Evolutionary conservation across 2,888 invertebrate genomes (phyloP), one percentile per base, ranked within the genome.

Genomic region (Ichneumoninae sp.): DNA sequence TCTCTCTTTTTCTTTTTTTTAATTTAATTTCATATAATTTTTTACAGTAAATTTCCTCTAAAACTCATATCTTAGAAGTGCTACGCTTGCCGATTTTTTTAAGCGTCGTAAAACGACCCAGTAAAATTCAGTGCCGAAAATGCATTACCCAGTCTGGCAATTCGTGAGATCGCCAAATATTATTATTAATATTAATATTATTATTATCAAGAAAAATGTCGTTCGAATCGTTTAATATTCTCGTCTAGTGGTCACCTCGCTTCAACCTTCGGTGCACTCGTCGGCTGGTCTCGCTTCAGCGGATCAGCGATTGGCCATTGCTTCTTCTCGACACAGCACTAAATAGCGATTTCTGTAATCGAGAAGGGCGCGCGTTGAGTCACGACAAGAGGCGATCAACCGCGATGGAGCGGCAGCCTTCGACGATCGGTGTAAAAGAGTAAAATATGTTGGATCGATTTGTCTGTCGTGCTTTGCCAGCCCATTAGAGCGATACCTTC

Each of bases 371-470:
- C 33, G 7, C 22, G 33, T 54, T 57, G 71, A 71, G 71, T 71
- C 71, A 71, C 71, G 71, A 54, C 70, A 30, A 70, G 19, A 70
- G 71, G 36, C 71, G 71, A 71, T 71, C 57, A 40, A 71, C 71
- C 71, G 71, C 71, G 57, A 71, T 33, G 30, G 33, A 60, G 13
- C n/a, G 33, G 10, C 63, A 54, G 22, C 54, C 54, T 19, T 54
- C 50, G 69, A 33, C 33, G 63, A 30, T 30, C 33, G 33, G n/a
- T 30, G 33, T 33, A 30, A 30, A 63, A 63, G 63, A 33, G 8
- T 33, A 63, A 63, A 63, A 13, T 63, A 30, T 63, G 16, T 33
- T 7, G 4, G 57, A 57, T 57, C 57, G n/a, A n/a, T 19, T 63
- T 16, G 33, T 30, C 13, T 60, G 63, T 16, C 63, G 63, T 30